Conservation (phyloP, 2,888 invertebrate species). For the Folsomia candida region DNA sequence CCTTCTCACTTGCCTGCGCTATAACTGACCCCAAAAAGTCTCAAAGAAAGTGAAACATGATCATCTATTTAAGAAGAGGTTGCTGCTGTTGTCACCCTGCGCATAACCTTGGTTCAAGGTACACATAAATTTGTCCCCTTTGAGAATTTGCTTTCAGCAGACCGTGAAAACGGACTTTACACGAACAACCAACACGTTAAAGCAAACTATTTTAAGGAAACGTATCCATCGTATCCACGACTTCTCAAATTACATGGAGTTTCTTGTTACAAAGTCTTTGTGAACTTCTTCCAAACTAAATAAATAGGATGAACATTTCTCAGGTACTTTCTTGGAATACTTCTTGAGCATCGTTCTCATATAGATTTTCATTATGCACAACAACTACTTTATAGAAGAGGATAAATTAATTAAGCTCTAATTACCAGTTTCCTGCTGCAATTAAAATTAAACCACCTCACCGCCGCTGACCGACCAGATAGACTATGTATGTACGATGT, state of each 20-base stretch:
- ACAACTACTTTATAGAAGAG: background rate
- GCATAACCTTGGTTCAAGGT: background rate
- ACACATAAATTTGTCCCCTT: background rate
- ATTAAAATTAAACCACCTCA: background rate
- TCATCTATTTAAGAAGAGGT: background rate
- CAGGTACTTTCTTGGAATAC: too few relatives aligned
- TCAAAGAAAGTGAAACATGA: slow-evolving; percentile 1
- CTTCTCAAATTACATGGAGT: background rate
- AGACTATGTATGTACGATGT: background rate
- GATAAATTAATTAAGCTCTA: background rate
- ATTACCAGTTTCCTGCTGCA: background rate
- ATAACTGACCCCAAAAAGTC: background rate
- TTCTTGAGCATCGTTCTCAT: too few relatives aligned
- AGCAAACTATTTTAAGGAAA: background rate
- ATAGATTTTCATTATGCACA: too few relatives aligned
- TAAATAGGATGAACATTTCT: too few relatives aligned
- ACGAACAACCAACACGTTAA: background rate
- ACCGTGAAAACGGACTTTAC: slow-evolving; percentile 1
- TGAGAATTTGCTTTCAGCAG: background rate
- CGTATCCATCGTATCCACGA: background rate
- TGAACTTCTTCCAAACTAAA: too few relatives aligned
- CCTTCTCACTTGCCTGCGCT: too few relatives aligned
- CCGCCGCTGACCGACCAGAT: background rate
- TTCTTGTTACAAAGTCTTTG: background rate
- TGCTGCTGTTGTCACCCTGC: background rate